Percentiles rank a stretch among this genome's conserved stretches.
Evolutionary conservation across 1,140 invertebrate genomes (phyloP).

Genomic region (Drosophila grimshawi): DNA sequence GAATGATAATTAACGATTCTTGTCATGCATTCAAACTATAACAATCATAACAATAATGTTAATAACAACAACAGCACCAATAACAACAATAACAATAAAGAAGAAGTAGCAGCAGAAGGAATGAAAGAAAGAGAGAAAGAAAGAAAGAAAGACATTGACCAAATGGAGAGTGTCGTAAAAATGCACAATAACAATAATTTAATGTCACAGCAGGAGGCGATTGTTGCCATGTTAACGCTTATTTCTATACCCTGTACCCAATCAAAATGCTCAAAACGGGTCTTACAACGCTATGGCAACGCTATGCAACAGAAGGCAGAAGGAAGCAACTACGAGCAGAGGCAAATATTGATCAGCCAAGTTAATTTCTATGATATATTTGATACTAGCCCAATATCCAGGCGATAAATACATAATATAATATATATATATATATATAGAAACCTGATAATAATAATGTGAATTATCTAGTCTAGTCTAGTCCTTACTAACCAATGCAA

Average conservation of each 20-base stretch:
- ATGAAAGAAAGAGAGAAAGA: neutral
- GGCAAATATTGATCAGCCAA: no score
- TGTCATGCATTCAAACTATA: conserved; percentile 16
- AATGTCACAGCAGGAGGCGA: conserved; percentile 81
- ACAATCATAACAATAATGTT: conserved; percentile 24
- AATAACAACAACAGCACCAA: conserved; percentile 21
- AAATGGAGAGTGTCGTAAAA: conserved; percentile 77
- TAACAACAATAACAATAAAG: conserved; percentile 12
- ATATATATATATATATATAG: no score
- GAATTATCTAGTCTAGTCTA: no score
- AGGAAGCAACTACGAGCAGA: no score
- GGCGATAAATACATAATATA: no score
- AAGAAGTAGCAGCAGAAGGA: neutral
- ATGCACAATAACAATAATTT: conserved; percentile 83
- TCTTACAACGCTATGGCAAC: no score
- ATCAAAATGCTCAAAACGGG: no score
- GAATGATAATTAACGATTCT: conserved; percentile 39
- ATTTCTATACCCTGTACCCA: conserved; percentile 33
- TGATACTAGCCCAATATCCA: no score
- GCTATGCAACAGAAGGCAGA: no score
- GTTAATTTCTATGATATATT: no score
- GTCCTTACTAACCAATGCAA: no score
- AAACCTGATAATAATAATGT: no score
- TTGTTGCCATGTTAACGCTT: conserved; percentile 84
- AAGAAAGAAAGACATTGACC: conserved; percentile 15